These are phyloP conservation scores for Leucoraja ocellata DNA, from an alignment of 2,797 vertebrate species.

Conservation along the genomic window DNA sequence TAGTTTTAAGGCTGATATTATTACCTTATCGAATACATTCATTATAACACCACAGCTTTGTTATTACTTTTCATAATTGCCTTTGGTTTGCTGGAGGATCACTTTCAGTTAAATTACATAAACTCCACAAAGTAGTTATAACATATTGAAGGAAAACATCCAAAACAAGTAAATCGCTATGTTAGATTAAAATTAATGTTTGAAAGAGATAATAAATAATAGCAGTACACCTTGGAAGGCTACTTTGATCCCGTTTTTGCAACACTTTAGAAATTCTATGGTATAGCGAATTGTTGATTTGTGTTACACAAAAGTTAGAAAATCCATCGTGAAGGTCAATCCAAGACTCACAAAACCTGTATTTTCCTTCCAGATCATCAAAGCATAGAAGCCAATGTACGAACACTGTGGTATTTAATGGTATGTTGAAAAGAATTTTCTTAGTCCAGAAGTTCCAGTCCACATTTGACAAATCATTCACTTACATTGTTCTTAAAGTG, in stretches of 20 bases:
- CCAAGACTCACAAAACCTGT: no score
- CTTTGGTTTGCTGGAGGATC: neutral
- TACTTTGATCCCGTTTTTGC: neutral
- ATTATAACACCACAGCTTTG: neutral
- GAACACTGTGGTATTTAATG: no score
- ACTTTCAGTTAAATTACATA: neutral
- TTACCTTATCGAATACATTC: neutral
- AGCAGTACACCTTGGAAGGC: neutral
- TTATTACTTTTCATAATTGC: neutral
- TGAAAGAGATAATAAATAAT: neutral
- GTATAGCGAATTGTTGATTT: no score
- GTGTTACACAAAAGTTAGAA: no score
- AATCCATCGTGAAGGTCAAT: no score
- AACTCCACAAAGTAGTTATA: neutral
- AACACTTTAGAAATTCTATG: neutral
- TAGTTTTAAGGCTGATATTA: neutral
- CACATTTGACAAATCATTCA: no score
- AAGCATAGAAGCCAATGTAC: no score
- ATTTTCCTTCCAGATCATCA: no score
- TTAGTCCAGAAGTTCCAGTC: no score
- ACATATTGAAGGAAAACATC: neutral
- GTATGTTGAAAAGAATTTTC: no score
- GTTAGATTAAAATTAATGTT: neutral
- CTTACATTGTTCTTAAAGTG: no score
- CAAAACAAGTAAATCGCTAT: neutral